phyloP scores from a whole-genome alignment of 2,797 vertebrate species.

The Ammospiza maritima region DNA sequence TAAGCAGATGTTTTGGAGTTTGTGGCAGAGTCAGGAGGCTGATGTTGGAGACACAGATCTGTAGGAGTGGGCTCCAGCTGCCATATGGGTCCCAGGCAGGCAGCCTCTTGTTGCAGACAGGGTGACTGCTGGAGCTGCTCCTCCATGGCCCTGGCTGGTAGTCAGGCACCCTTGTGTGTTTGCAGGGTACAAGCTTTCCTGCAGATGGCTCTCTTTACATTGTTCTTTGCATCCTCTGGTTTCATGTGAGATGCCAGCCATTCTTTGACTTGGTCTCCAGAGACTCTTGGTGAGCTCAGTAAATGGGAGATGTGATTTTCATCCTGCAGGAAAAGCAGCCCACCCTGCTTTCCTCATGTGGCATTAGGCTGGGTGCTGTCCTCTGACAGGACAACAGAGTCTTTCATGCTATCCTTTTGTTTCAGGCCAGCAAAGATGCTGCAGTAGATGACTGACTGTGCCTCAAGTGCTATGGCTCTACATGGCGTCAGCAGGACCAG shows the following conservation, averaged over 20 bases:
- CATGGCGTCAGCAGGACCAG: constrained; percentile 80
- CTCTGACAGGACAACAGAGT: neutral
- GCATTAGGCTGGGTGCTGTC: neutral
- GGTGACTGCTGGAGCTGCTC: neutral
- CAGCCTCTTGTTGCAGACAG: neutral
- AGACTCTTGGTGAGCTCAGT: neutral
- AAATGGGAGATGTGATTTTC: neutral
- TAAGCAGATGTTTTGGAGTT: neutral
- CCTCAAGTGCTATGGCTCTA: constrained; percentile 75
- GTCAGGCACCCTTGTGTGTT: neutral
- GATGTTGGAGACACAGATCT: neutral
- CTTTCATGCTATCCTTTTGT: neutral
- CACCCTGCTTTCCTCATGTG: neutral
- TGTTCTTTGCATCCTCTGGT: neutral
- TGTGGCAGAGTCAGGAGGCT: neutral
- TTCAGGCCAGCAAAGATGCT: constrained; percentile 66
- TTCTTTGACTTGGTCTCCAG: neutral
- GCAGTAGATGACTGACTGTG: constrained; percentile 11
- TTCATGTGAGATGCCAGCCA: neutral
- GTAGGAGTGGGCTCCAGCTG: neutral
- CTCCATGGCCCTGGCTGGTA: neutral
- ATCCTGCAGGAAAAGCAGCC: neutral
- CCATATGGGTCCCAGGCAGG: neutral
- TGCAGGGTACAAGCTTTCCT: neutral
- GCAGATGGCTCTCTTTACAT: neutral